Base-by-base conservation (phyloP, 2,888 invertebrate genomes). In the Drosophila fungiperda region DNA sequence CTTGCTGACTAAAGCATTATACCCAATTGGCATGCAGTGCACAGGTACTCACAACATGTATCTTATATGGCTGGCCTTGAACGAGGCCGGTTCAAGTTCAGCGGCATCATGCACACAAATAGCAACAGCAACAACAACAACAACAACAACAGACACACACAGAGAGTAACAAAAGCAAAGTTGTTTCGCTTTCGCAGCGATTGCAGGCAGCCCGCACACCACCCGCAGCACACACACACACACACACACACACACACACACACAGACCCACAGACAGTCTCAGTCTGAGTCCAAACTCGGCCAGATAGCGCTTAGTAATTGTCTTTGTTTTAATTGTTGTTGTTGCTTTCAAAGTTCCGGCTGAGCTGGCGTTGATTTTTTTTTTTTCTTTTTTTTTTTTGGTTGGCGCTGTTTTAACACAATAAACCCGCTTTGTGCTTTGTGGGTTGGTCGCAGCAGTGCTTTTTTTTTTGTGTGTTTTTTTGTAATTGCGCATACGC, bases 31-130 rank as follows among this genome's bases (percentile, higher is more conserved):
- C 54, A 61, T 63, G 23, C 45, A 54, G 42, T 35, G 20, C 66
- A 42, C 49, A 71, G 54, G 76, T 74, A 74, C 82, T 71, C 77
- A 59, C 72, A 74, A 73, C 55, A n/a, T 40, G 74, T 68, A 68
- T 68, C 73, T 69, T 59, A 61, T 54, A 42, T 23, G 63, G 20
- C 40, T 80, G 86, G 80, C 90, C 89, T 89, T 90, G 89, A 88
- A 84, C 78, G 82, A 60, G 69, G 81, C 72, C 75, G 84, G 82
- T 90, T 90, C 90, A 90, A 90, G 88, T 89, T 90, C 89, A 80
- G 76, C 87, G 78, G 66, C 82, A 78, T 78, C 76, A 65, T 74
- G 74, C 65, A 72, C 66, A 72, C 73, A 83, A 62, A 54, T 68
- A 76, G 33, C 61, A 69, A 61, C 50, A 57, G n/a, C 60, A 55